Base-by-base conservation (phyloP, 1,140 invertebrate genomes). In the Aleiodes sp. region DNA sequence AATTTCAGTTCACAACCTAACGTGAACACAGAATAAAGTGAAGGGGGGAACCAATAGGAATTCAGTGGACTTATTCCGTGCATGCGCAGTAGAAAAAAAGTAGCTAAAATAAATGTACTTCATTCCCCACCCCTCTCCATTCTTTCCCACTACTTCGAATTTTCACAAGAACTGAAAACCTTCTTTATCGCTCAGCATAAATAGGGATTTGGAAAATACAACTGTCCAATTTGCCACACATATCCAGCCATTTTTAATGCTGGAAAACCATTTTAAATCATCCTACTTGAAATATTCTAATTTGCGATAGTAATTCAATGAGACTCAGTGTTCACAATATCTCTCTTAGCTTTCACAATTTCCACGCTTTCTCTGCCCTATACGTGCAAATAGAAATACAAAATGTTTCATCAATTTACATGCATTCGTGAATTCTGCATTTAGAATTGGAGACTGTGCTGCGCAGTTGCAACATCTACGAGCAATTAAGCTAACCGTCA, bases 151-250 rank as follows among this genome's bases (percentile, higher is more conserved):
- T 28, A 14, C 8, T 31, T 12, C 41, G 10, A 41, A 14, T 12
- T 59, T 37, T 28, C 28, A 59, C 4, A 52, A 52, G 16, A 52
- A 52, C 46, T 52, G 19, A 52, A 52, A 16, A 12, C 46, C n/a
- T n/a, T 52, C 21, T 21, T 21, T 52, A 52, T 52, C 46, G 67
- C 59, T 71, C 65, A 57, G 60, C 56, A 59, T 39, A 46, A 59
- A 60, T 61, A 57, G 56, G 56, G 24, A 46, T 59, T 43, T 60
- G 65, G 63, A 67, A 70, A 61, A 67, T 71, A 69, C 72, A 73
- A 37, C 69, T 71, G 72, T 71, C 69, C 69, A 73, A 73, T 69
- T n/a, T 71, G 72, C 64, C 43, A 70, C 19, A 52, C 46, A 52
- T 24, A 52, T 52, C 19, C 10, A 52, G 26, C 46, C 46, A 52